Base-by-base conservation (phyloP, 64 coral and sea anemone species). In the Montipora cactus region DNA sequence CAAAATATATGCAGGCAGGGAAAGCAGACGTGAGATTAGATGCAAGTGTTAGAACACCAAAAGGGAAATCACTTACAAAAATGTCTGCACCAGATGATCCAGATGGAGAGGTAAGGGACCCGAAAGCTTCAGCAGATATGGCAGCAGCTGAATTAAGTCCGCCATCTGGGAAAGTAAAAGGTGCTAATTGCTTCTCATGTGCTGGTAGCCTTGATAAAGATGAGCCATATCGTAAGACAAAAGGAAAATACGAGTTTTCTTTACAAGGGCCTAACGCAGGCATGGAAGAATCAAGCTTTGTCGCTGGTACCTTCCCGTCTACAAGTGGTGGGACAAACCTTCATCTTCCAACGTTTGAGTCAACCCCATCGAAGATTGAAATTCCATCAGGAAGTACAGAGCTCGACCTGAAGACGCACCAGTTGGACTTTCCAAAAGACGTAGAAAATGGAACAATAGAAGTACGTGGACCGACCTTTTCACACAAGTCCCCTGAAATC, bases 201-300 rank as follows among this genome's bases (percentile, higher is more conserved):
- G 59, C 82, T n/a, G 66, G 62, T 20, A 64, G 66, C 4, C 59
- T 44, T 22, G 82, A 86, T 5, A 70, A 86, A 51, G 82, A 86
- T 50, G 62, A 71, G 4, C 82, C 82, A 21, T 86, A 86, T 72
- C 7, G 82, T 51, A 86, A 86, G 66, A 86, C 62, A 21, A 51
- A 50, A 22, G 82, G 44, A 71, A 46, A 71, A 20, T 16, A 45
- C 2, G 18, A 49, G 2, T 66, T 67, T 11, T 37, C 28, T 47
- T 47, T 83, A 47, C 10, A 78, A 78, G 46, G 76, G 15, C 76
- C 76, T 49, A 4, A 78, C 47, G 45, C 16, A 78, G 15, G 19
- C 45, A 7, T 78, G 3, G 44, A 18, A 50, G 76, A 2, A 15
- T 46, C 44, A 13, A 46, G 20, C 2, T 4, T 4, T 44, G 5